Percentiles rank a stretch among this genome's conserved stretches.
These are phyloP conservation scores for Tachina grossa DNA, from an alignment of 2,888 invertebrate genomes.

Conservation along the genomic window DNA sequence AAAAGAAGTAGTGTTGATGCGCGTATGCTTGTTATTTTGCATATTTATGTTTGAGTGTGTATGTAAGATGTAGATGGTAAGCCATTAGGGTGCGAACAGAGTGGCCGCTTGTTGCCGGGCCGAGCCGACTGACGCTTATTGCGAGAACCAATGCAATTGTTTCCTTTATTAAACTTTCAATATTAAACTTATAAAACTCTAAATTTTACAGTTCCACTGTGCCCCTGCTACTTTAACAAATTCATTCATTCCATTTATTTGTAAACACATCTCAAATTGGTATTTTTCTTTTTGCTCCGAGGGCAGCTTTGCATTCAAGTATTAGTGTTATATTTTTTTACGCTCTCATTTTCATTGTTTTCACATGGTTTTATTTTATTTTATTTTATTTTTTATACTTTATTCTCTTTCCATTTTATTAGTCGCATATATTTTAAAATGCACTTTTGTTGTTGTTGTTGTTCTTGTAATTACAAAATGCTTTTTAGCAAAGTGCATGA, in stretches of 20 bases:
- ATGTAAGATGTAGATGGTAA: too few relatives aligned
- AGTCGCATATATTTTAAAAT: slow-evolving; percentile 66
- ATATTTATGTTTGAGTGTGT: too few relatives aligned
- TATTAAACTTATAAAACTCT: neutral
- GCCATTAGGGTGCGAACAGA: too few relatives aligned
- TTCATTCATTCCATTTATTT: slow-evolving; percentile 31
- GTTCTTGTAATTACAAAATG: slow-evolving; percentile 68
- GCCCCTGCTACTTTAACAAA: slow-evolving; percentile 3
- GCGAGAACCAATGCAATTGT: too few relatives aligned
- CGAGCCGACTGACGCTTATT: too few relatives aligned
- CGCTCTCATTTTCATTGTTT: slow-evolving; percentile 33
- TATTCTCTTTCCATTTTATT: slow-evolving; percentile 51
- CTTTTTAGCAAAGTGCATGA: slow-evolving; percentile 69
- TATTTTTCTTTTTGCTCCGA: slow-evolving; percentile 13
- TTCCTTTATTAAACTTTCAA: too few relatives aligned
- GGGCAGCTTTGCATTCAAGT: slow-evolving; percentile 27
- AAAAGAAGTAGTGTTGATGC: too few relatives aligned
- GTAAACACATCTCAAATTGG: slow-evolving; percentile 29
- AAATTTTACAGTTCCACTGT: slow-evolving; percentile 27
- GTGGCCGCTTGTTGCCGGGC: too few relatives aligned
- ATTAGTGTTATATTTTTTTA: slow-evolving; percentile 3
- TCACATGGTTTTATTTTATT: slow-evolving; percentile 24
- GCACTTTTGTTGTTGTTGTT: slow-evolving; percentile 28
- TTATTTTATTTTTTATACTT: slow-evolving; percentile 17
- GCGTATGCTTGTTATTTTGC: too few relatives aligned